Conservation (phyloP, 2,888 invertebrate species). For the Thelaira solivaga region DNA sequence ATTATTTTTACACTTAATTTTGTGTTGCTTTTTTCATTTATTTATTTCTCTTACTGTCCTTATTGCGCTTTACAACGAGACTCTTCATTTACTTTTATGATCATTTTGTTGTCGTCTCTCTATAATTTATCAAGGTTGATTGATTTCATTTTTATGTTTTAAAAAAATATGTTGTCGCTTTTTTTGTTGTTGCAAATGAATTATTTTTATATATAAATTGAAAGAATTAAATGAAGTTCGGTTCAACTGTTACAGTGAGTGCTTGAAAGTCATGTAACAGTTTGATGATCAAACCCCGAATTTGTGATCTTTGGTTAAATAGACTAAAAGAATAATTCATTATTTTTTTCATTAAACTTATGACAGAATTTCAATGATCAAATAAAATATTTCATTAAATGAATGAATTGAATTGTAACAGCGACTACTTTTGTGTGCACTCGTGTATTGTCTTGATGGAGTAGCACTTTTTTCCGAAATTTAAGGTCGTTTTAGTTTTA, state of each 20-base stretch:
- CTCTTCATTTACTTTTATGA: slow-evolving; percentile 11
- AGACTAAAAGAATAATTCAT: too few relatives aligned
- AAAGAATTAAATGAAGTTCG: slow-evolving; percentile 28
- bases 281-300: too few relatives aligned
- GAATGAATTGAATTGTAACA: too few relatives aligned
- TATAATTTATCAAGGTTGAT: slow-evolving; percentile 66
- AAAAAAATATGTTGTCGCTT: neutral
- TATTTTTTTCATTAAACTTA: too few relatives aligned
- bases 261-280: neutral
- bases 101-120: slow-evolving; percentile 24
- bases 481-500: too few relatives aligned
- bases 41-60: slow-evolving; percentile 22
- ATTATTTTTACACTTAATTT: slow-evolving; percentile 30
- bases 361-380: too few relatives aligned
- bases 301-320: too few relatives aligned
- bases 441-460: too few relatives aligned
- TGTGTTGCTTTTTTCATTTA: neutral
- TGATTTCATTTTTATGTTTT: slow-evolving; percentile 67
- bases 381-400: too few relatives aligned
- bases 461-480: too few relatives aligned
- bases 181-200: slow-evolving; percentile 29
- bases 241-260: slow-evolving; percentile 31
- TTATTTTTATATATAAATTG: slow-evolving; percentile 29
- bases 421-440: too few relatives aligned
- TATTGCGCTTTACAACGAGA: neutral